Base-by-base conservation (phyloP, 1,140 invertebrate species). In the Bradynema listronoti region DNA sequence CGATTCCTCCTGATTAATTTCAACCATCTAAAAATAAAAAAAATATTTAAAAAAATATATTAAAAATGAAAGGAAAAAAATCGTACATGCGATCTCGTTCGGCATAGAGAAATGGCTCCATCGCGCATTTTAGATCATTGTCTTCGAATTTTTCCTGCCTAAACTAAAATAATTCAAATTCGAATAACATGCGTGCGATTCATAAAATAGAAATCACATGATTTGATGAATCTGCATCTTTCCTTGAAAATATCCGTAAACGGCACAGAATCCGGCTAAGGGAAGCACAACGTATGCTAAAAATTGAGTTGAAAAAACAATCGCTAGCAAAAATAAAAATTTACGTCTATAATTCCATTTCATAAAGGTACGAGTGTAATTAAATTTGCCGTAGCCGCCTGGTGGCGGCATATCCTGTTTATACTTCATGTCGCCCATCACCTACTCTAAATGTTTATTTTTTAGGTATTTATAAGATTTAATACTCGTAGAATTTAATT, bases 91-190 rank as follows among this genome's bases (percentile, higher is more conserved):
- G 64, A 50, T 81, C 74, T 36, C 69, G 58, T 63, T 81, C 80
- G 41, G 80, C 80, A 24, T 68, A 60, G 29, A 81, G 36, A 33
- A 81, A 69, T 11, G 80, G 81, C 55, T 79, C 62, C 56, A 81
- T 59, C 5, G 80, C 80, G 61, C 75, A 69, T 43, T 73, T 66
- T 11, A 78, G 68, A 62, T 81, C 80, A 19, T 60, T 66, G 61
- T 80, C 76, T 65, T 81, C 80, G 49, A 81, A 67, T 27, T 69
- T 64, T 34, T 69, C 41, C 22, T 58, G 71, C 16, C 79, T 80
- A 58, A 61, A 74, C 69, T 6, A 9, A 9, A 0, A 0, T 47
- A 43, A 51, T 56, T 27, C 51, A 53, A 53, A 0, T 27, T 49
- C 11, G 52, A 53, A 53, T 11, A 22, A 11, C 11, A 53, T 46